These are phyloP conservation scores for Diabrotica undecimpunctata DNA, from an alignment of 1,140 invertebrate species.

Conservation along the genomic window DNA sequence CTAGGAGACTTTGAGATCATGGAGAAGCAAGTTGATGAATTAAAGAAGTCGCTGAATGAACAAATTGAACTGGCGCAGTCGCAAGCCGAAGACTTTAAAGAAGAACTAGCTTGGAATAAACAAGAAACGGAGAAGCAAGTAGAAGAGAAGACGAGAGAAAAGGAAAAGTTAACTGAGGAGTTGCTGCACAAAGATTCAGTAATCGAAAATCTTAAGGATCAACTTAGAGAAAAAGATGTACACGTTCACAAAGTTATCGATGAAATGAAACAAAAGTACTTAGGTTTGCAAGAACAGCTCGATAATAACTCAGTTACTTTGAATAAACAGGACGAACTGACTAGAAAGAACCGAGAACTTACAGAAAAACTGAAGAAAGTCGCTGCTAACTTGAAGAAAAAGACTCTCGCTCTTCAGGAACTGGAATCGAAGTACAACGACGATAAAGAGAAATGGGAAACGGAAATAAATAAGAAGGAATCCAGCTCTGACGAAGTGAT, in stretches of 20 bases:
- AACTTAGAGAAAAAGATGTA: constrained; percentile 53
- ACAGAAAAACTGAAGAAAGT: constrained; percentile 74
- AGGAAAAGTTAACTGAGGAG: constrained; percentile 36
- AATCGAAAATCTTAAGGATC: constrained; percentile 45
- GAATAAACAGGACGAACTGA: constrained; percentile 44
- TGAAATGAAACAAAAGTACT: constrained; percentile 46
- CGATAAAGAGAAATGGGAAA: constrained; percentile 41
- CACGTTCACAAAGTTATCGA: constrained; percentile 54
- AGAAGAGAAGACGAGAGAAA: constrained; percentile 26
- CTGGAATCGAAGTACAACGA: constrained; percentile 55
- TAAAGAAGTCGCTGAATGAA: constrained; percentile 28
- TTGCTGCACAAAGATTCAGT: constrained; percentile 41
- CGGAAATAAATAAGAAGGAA: constrained; percentile 45
- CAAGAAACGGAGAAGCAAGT: constrained; percentile 40
- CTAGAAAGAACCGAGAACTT: constrained; percentile 52
- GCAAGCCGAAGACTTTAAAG: constrained; percentile 34
- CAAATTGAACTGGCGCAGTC: constrained; percentile 18
- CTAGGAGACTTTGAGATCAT: constrained; percentile 28
- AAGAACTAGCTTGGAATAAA: constrained; percentile 23
- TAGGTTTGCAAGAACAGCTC: constrained; percentile 46
- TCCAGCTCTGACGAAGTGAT: constrained; percentile 41
- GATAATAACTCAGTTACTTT: constrained; percentile 37
- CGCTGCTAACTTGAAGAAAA: constrained; percentile 71
- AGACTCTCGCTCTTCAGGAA: constrained; percentile 59
- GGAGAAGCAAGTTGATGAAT: constrained; percentile 27